Evolutionary conservation across 2,113 vertebrate genomes (phyloP), one percentile per base, ranked within the genome.

Genomic region (Anas platyrhynchos): DNA sequence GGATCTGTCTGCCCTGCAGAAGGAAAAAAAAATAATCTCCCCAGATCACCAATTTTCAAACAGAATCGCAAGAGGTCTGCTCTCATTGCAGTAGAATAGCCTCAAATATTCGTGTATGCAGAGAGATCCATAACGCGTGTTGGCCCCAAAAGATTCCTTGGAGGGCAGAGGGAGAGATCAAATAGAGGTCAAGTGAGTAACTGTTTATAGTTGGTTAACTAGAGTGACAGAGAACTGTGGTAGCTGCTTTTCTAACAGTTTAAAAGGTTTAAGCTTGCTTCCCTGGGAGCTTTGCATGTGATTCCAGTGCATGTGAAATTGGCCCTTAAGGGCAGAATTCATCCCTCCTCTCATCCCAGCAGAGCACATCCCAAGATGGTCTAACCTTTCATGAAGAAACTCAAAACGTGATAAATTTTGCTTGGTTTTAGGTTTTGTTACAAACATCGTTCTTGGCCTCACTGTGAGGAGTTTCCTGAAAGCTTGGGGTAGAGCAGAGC

Each of bases 201-300:
- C 96, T 92, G 86, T 95, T 96, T 94, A 95, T 96, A 92, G 96
- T 94, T 80, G 74, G 93, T 85, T 96, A 94, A 95, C 92, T 93
- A 84, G 66, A 95, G 80, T 58, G 93, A 96, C 93, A 92, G 91
- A 89, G 88, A 59, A 92, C 63, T 34, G 67, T 93, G 78, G 95
- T 96, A 95, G 94, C 91, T 82, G 88, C 81, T 91, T 97, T 93
- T 91, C 63, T 93, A 94, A 48, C 69, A 36, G 62, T 87, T 96
- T 89, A 59, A 87, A 87, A 96, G 56, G 74, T 86, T 92, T 92
- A 76, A 87, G 25, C 55, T 91, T 73, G 74, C 83, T 96, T 95
- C 81, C 32, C 83, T 89, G 86, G 74, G 92, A 95, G 31, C 72
- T 92, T 55, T 85, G 41, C 23, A 16, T 79, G 44, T 29, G 83